Evolutionary conservation across 2,113 vertebrate species (phyloP), one percentile per base, ranked within the genome.

Genomic region (Apteryx mantelli): DNA sequence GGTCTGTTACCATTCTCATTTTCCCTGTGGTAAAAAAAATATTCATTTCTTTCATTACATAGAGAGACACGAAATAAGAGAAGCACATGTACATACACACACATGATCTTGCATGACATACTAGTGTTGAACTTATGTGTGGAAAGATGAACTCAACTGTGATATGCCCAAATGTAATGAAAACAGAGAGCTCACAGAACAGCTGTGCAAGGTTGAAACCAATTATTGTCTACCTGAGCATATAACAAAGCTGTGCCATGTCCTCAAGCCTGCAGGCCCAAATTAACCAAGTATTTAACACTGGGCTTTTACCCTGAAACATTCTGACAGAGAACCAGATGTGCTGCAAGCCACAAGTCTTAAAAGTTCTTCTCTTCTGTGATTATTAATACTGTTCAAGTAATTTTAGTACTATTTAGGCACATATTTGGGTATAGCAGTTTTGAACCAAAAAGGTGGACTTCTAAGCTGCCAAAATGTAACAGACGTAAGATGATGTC

Each of bases 181-280:
- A 85, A 84, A 58, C 18, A 60, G 84, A 88, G 58, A 0, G 0
- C 28, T 60, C 40, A 78, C 64, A 71, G 78, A 93, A 71, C 21
- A 81, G 30, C 80, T 96, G 16, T 71, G 61, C 64, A 88, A 79
- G 52, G n/a, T 69, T 73, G 44, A 92, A 92, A 73, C 4, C 3
- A 77, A 12, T 75, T 92, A 69, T 69, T 85, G 81, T 32, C 92
- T 65, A 81, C 83, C 83, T 91, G 65, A 79, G 38, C 66, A 93
- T 30, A 42, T 8, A 85, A 61, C 15, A 82, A 81, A 83, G 36
- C 18, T 7, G 0, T 66, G 25, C 32, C 64, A 84, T 28, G 14
- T 36, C 91, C 50, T 92, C 53, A 66, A 36, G 36, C 53, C 48
- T 82, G 46, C 40, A 85, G 48, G 53, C 17, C 46, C 40, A 80